These are phyloP conservation scores for Brenthis hecate DNA, from an alignment of 2,888 invertebrate genomes.

Conservation along the genomic window DNA sequence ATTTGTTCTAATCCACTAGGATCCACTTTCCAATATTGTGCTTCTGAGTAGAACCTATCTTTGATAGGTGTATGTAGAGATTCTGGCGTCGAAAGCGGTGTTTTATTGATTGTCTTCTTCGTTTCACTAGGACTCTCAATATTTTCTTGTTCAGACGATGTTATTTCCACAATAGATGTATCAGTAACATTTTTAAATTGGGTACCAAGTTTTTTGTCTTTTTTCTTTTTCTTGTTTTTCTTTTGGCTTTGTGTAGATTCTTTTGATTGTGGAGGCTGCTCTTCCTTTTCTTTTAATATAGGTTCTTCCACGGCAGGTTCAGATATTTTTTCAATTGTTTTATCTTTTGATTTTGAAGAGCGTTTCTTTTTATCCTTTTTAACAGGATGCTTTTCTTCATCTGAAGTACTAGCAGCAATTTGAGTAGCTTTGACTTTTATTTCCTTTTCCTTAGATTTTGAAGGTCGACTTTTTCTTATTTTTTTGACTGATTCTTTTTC, in stretches of 20 bases:
- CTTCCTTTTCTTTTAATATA: constrained; percentile 37
- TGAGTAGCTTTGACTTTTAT: constrained; percentile 50
- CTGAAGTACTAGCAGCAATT: constrained; percentile 48
- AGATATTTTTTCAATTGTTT: constrained; percentile 34
- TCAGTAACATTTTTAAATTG: constrained; percentile 42
- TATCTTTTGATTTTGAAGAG: constrained; percentile 54
- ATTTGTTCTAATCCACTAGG: constrained; percentile 55
- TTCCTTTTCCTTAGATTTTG: constrained; percentile 70
- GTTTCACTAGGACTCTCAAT: constrained; percentile 3
- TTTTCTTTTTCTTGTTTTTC: constrained; percentile 66
- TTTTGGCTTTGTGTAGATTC: constrained; percentile 53
- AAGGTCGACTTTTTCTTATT: constrained; percentile 59
- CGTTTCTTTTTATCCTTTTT: constrained; percentile 69
- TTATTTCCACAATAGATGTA: constrained; percentile 44
- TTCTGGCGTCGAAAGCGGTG: constrained; percentile 66
- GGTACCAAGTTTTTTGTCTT: constrained; percentile 51
- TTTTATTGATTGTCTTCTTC: constrained; percentile 44
- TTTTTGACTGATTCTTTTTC: constrained; percentile 51
- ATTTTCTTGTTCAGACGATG: constrained; percentile 47
- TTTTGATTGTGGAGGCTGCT: constrained; percentile 7
- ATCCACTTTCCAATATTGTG: constrained; percentile 73
- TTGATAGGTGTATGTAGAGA: constrained; percentile 70
- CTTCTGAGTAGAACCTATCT: constrained; percentile 71
- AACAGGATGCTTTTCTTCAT: constrained; percentile 55
- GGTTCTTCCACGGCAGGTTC: constrained; percentile 35